A percentile compares a stretch with the other conserved stretches of the same genome.
phyloP scores from a whole-genome alignment of 64 coral and sea anemone genomes.

The Porites australiensis region DNA sequence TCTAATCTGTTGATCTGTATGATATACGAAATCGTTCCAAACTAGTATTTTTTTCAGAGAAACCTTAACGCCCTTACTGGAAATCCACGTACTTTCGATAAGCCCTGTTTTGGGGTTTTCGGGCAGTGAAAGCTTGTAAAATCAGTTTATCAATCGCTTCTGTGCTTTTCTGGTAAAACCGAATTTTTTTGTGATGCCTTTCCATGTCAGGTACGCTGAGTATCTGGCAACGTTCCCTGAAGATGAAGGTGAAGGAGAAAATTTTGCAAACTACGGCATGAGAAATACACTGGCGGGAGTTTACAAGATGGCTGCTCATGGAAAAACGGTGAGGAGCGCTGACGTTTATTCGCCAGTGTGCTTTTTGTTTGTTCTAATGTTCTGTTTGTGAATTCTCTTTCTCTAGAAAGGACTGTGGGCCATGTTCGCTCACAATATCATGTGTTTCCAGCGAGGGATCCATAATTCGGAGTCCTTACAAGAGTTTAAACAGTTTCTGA shows the following conservation, averaged over 20 bases:
- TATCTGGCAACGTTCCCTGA: conserved; percentile 95
- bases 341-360: background rate
- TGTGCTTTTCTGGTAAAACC: too few relatives aligned
- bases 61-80: too few relatives aligned
- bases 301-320: conserved; percentile 84
- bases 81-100: too few relatives aligned
- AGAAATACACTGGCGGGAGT: conserved; percentile 92
- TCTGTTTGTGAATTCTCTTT: background rate
- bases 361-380: too few relatives aligned
- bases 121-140: too few relatives aligned
- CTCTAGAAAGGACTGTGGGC: conserved; percentile 89
- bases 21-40: too few relatives aligned
- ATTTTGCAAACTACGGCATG: conserved; percentile 83
- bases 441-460: conserved; percentile 85
- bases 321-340: conserved; percentile 83
- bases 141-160: too few relatives aligned
- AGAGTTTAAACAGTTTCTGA: conserved; percentile 82
- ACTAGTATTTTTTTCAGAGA: too few relatives aligned
- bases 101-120: too few relatives aligned
- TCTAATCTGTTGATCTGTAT: too few relatives aligned
- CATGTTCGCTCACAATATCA: conserved; percentile 87
- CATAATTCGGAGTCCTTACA: conserved; percentile 14
- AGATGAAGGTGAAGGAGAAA: conserved; percentile 77
- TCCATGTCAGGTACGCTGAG: conserved; percentile 75
- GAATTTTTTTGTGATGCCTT: background rate